phyloP scores from a whole-genome alignment of 2,797 vertebrate species.

The Falco rusticolus region DNA sequence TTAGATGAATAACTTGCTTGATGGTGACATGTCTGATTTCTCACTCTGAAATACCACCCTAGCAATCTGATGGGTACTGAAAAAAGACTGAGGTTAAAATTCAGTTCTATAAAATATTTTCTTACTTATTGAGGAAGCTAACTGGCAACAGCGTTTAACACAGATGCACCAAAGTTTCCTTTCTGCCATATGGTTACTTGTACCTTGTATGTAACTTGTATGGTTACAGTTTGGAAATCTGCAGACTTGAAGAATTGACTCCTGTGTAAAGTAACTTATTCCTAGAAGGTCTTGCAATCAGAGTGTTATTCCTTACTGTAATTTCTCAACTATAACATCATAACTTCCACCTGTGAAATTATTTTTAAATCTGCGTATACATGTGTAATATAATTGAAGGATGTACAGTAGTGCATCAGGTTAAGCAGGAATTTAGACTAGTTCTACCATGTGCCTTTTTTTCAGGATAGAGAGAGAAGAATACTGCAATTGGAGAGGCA shows the following conservation, averaged over 20 bases:
- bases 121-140: background rate
- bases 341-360: background rate
- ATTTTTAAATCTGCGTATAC: background rate
- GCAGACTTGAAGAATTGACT: background rate
- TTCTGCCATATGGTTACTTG: background rate
- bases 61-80: background rate
- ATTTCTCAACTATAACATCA: background rate
- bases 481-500: constrained; percentile 66
- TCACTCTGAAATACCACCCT: background rate
- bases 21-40: background rate
- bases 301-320: background rate
- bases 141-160: background rate
- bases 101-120: background rate
- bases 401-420: background rate
- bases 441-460: background rate
- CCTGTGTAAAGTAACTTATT: background rate
- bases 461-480: constrained; percentile 67
- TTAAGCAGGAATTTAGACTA: background rate
- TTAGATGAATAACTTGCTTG: background rate
- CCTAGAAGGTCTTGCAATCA: background rate
- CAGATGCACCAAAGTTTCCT: background rate
- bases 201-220: no score
- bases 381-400: background rate
- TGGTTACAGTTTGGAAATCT: background rate
- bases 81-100: background rate